Base-by-base conservation (phyloP, 2,797 vertebrate genomes). In the Phoxinus dragarum region DNA sequence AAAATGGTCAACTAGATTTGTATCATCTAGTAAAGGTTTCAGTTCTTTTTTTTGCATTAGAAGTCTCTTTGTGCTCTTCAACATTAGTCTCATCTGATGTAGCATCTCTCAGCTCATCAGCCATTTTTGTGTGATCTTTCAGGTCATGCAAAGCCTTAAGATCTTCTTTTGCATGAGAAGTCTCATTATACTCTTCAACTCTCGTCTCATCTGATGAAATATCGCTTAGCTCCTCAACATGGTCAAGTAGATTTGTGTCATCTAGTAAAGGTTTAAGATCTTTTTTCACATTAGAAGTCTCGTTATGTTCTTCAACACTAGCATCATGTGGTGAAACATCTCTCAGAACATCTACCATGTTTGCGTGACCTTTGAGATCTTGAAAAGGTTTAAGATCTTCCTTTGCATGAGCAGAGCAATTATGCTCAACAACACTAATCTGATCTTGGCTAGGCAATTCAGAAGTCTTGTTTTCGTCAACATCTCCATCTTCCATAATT, bases 211-310 rank as follows among this genome's bases (percentile, higher is more conserved):
- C 23, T 59, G 64, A 52, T 36, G 79, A 80, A 69, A 36, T 52
- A 10, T 80, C 21, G 3, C 40, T 69, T 36, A 80, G 64, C 36
- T 66, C 71, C 44, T 84, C 81, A 56, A 31, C 71, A 40, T 52
- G 23, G 12, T 85, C 80, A 66, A 69, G 54, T 69, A 72, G 10
- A 79, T n/a, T 19, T 64, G 49, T 59, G 34, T 68, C 69, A 80
- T 78, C 75, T 40, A 19, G 36, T 27, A 27, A 3, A 69, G 40
- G 64, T 38, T 84, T 27, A 52, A 5, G 66, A 31, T 77, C 52
- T 42, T 64, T 27, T 27, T 36, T 44, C 54, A 12, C 10, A 80
- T 56, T 71, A 56, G 61, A 23, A 49, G 31, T 80, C 31, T 68
- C 27, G 40, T 66, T 67, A 47, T 67, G 79, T 38, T 59, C 78